A percentile compares a stretch with the other conserved stretches of the same genome.
phyloP scores from a whole-genome alignment of 2,113 vertebrate species.

The Periophthalmus modestus region DNA sequence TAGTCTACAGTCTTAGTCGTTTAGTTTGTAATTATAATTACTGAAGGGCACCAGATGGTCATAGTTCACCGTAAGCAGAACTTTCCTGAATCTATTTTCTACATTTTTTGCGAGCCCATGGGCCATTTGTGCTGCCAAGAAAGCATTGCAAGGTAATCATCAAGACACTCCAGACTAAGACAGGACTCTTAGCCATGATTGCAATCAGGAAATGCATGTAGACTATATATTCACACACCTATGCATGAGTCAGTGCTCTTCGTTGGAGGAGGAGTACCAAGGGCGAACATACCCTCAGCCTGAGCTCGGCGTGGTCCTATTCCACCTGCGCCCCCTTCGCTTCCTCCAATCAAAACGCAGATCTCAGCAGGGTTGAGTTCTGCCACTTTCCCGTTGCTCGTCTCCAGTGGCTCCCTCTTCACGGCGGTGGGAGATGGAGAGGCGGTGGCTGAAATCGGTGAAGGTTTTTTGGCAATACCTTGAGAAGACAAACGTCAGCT shows the following conservation, averaged over 20 bases:
- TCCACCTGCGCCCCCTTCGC: constrained; percentile 55
- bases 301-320: constrained; percentile 87
- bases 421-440: constrained; percentile 64
- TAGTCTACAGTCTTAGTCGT: not conserved
- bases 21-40: not conserved
- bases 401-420: constrained; percentile 84
- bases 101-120: constrained; percentile 4
- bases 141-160: constrained; percentile 21
- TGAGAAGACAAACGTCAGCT: not conserved
- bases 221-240: constrained; percentile 63
- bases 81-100: constrained; percentile 27
- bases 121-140: constrained; percentile 12
- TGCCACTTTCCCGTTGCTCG: constrained; percentile 83
- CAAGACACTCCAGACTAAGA: constrained; percentile 28
- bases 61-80: constrained; percentile 11
- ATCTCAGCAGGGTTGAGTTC: constrained; percentile 88
- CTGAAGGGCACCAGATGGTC: not conserved
- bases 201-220: constrained; percentile 28
- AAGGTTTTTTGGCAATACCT: not conserved
- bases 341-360: constrained; percentile 90
- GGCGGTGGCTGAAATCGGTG: not conserved
- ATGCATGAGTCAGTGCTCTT: constrained; percentile 75
- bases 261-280: constrained; percentile 68
- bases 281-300: constrained; percentile 86
- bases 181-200: constrained; percentile 15